A percentile compares a stretch with the other conserved stretches of the same genome.
Conservation (phyloP, 2,113 vertebrate species). For the Cettia cetti region DNA sequence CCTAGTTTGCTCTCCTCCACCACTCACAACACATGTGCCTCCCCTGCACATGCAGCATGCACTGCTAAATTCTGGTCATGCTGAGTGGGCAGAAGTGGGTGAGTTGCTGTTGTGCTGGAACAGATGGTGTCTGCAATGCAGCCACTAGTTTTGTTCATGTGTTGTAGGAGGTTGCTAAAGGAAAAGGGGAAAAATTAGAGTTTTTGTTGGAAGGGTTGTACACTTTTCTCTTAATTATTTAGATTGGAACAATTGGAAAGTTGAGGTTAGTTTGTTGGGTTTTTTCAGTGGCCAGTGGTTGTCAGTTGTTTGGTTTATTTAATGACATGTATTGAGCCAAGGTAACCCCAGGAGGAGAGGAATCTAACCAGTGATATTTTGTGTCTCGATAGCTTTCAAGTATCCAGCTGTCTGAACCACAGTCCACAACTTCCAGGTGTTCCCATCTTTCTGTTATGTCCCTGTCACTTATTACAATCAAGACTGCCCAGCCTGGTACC, state of each 20-base stretch:
- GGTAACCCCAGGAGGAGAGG: not conserved
- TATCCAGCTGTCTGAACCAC: not conserved
- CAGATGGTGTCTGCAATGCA: constrained; percentile 56
- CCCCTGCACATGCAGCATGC: not conserved
- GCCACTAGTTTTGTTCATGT: constrained; percentile 4
- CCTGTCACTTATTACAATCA: not conserved
- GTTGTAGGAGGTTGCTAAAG: constrained; percentile 51
- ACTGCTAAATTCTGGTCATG: constrained; percentile 19
- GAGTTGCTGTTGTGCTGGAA: constrained; percentile 46
- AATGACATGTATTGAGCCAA: not conserved
- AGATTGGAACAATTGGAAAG: not conserved
- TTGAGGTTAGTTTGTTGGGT: not conserved
- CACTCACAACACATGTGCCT: not conserved
- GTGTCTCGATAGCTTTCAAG: not conserved
- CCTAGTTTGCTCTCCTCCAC: not conserved
- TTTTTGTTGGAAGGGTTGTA: not conserved
- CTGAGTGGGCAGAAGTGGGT: constrained; percentile 49
- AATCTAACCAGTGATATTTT: not conserved
- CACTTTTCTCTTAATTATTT: not conserved
- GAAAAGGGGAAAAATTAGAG: not conserved
- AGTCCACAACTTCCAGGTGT: not conserved
- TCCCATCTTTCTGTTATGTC: not conserved
- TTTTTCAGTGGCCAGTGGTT: not conserved
- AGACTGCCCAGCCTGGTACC: not conserved
- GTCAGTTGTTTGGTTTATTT: not conserved